These are phyloP conservation scores for Ashinkailepas kermadecensis DNA, from an alignment of 2,888 invertebrate genomes.

Conservation along the genomic window DNA sequence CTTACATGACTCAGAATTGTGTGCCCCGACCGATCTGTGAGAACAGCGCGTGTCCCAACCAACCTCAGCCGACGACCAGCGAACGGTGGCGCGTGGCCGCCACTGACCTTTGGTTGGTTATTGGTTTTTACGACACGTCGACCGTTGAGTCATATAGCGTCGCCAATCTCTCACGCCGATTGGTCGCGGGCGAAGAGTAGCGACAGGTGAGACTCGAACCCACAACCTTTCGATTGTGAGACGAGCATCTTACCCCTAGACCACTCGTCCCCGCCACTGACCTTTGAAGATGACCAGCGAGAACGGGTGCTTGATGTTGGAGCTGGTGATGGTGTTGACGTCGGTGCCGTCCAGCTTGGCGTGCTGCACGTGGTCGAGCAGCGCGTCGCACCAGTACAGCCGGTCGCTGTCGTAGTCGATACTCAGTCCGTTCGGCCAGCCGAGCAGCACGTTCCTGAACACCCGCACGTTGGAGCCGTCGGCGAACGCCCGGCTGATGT, in stretches of 20 bases:
- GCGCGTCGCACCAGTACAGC: slow-evolving; percentile 95
- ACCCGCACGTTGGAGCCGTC: slow-evolving; percentile 81
- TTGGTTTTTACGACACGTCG: too few relatives aligned
- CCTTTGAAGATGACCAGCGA: slow-evolving; percentile 70
- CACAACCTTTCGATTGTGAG: too few relatives aligned
- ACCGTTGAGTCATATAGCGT: too few relatives aligned
- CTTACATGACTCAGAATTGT: too few relatives aligned
- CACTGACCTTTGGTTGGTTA: slow-evolving; percentile 29
- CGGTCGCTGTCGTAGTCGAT: slow-evolving; percentile 82
- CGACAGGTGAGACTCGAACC: too few relatives aligned
- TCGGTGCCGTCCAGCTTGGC: slow-evolving; percentile 84
- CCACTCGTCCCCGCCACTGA: slow-evolving; percentile 6
- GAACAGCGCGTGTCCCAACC: too few relatives aligned
- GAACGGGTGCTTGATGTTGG: slow-evolving; percentile 79
- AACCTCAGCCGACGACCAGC: too few relatives aligned
- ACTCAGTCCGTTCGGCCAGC: slow-evolving; percentile 95
- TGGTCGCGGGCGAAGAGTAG: too few relatives aligned
- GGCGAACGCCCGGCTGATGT: slow-evolving; percentile 83
- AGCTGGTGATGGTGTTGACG: slow-evolving; percentile 78
- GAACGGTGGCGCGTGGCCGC: too few relatives aligned
- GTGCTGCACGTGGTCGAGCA: slow-evolving; percentile 92
- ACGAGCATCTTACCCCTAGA: too few relatives aligned
- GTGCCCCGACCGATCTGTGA: too few relatives aligned
- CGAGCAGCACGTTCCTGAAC: slow-evolving; percentile 81
- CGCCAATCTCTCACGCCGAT: too few relatives aligned